Conservation (phyloP, 2,113 vertebrate genomes). For the Trachemys scripta region DNA sequence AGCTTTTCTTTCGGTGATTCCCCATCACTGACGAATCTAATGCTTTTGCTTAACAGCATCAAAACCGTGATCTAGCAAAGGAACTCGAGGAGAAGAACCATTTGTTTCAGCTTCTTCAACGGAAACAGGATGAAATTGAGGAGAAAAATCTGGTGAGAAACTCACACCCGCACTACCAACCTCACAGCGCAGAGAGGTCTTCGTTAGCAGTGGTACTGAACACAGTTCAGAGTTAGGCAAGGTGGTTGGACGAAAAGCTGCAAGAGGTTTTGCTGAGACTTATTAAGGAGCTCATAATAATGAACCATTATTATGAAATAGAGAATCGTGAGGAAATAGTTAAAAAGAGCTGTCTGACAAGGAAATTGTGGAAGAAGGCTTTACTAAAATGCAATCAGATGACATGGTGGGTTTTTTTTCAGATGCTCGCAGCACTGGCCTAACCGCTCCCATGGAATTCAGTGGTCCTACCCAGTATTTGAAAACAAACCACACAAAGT, state of each 20-base stretch:
- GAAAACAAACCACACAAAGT: background rate
- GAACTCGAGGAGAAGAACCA: conserved; percentile 42
- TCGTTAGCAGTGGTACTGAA: background rate
- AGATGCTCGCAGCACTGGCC: background rate
- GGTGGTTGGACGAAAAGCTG: background rate
- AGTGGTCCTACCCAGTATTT: background rate
- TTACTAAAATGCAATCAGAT: background rate
- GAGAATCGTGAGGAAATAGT: background rate
- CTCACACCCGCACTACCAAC: background rate
- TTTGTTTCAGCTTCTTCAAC: conserved; percentile 28
- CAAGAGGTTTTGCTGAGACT: background rate
- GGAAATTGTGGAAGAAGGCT: background rate
- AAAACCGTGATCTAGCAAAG: conserved; percentile 6
- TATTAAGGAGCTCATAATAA: background rate
- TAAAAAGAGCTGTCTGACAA: background rate
- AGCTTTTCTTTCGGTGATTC: background rate
- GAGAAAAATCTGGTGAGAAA: conserved; percentile 65
- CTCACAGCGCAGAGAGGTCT: background rate
- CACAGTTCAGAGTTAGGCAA: background rate
- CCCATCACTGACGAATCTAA: background rate
- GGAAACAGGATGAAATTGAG: conserved; percentile 33
- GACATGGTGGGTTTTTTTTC: fast-evolving
- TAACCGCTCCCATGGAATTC: background rate
- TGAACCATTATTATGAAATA: background rate
- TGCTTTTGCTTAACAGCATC: conserved; percentile 40